Conservation (phyloP, 2,113 vertebrate genomes). For the Melospiza melodia region DNA sequence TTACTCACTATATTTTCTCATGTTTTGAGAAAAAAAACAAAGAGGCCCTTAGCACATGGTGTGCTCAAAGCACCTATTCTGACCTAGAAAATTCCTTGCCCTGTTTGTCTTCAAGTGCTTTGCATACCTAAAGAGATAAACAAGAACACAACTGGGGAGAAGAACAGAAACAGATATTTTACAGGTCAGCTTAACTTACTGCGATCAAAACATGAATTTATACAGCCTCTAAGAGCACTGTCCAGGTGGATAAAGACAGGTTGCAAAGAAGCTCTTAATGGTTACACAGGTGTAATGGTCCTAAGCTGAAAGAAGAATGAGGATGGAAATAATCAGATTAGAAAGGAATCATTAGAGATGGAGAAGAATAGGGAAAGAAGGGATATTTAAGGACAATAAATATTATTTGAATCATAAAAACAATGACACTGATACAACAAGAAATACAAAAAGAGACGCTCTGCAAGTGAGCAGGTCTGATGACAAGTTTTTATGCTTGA, state of each 20-base stretch:
- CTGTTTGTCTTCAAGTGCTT: neutral
- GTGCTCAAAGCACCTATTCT: neutral
- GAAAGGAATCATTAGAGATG: neutral
- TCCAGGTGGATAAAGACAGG: neutral
- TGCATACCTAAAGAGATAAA: neutral
- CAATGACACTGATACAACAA: neutral
- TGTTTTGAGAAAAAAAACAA: neutral
- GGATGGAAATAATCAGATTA: neutral
- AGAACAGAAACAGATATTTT: neutral
- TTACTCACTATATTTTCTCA: neutral
- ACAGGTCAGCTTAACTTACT: neutral
- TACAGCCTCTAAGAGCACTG: neutral
- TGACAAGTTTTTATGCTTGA: neutral
- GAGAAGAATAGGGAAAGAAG: neutral
- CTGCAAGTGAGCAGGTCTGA: neutral
- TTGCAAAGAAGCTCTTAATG: neutral
- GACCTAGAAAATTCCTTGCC: neutral
- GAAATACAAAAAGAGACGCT: neutral
- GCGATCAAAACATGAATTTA: neutral
- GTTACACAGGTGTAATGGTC: neutral
- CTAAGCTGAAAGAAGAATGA: neutral
- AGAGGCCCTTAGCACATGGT: neutral
- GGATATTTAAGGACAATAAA: neutral
- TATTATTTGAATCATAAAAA: neutral
- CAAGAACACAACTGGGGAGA: neutral